Evolutionary conservation across 2,888 invertebrate species (phyloP).

Genomic region (Xanthia togata): DNA sequence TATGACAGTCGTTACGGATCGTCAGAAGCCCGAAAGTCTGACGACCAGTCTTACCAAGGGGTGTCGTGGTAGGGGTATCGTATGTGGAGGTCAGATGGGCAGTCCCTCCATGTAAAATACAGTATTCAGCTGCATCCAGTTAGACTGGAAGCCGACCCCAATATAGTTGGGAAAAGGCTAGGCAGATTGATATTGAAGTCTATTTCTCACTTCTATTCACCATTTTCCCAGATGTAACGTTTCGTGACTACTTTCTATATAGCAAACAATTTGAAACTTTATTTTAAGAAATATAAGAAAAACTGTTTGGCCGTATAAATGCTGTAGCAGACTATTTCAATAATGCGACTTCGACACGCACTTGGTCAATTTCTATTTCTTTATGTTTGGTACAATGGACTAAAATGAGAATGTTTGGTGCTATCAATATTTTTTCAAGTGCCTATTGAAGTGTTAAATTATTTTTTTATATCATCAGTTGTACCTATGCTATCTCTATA

Average conservation of each 20-base stretch:
- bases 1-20: too few species aligned
- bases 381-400: constrained; percentile 56
- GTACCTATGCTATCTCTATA: too few species aligned
- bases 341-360: constrained; percentile 60
- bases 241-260: constrained; percentile 46
- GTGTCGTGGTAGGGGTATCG: too few species aligned
- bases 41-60: too few species aligned
- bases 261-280: constrained; percentile 39
- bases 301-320: constrained; percentile 30
- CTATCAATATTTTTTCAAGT: constrained; percentile 27
- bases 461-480: background rate
- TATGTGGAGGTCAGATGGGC: too few species aligned
- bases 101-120: too few species aligned
- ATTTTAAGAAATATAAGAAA: constrained; percentile 49
- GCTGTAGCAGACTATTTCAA: constrained; percentile 45
- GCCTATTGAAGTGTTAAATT: background rate
- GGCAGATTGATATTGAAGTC: background rate
- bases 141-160: too few species aligned
- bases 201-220: constrained; percentile 1
- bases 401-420: constrained; percentile 42
- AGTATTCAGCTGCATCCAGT: too few species aligned
- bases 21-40: too few species aligned
- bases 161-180: too few species aligned
- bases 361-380: constrained; percentile 55
- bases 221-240: constrained; percentile 12